Evolutionary conservation across 2,888 invertebrate species (phyloP).

Genomic region (Tenthredo livida): DNA sequence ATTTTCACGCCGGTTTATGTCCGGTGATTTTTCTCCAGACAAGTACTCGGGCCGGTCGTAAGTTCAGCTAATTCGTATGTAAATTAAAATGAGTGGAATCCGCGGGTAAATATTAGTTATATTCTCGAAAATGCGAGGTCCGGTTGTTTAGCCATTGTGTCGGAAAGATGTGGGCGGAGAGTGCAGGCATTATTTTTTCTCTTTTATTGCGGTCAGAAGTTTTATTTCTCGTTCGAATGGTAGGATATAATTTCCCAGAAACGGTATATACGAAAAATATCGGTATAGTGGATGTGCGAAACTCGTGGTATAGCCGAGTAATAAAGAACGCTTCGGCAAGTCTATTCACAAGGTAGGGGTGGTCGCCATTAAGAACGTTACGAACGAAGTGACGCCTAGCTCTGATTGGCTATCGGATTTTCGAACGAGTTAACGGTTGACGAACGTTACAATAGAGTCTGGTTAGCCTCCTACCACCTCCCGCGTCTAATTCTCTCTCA

Average conservation of each 20-base stretch:
- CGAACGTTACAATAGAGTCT: background rate
- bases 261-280: background rate
- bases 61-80: background rate
- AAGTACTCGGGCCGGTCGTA: background rate
- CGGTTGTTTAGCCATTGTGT: background rate
- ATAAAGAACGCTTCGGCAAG: background rate
- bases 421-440: background rate
- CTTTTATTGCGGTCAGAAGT: background rate
- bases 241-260: background rate
- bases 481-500: background rate
- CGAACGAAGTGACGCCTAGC: background rate
- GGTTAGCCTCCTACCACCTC: background rate
- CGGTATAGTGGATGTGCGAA: background rate
- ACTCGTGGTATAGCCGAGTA: background rate
- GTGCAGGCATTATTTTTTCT: background rate
- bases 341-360: fast-evolving
- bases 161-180: background rate
- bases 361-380: background rate
- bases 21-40: background rate
- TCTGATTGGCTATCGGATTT: background rate
- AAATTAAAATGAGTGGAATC: background rate
- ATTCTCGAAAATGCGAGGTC: background rate
- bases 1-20: background rate
- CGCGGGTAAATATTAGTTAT: background rate
- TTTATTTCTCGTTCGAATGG: background rate